Conservation (phyloP, 2,888 invertebrate genomes). For the Lordiphosa fenestrarum region DNA sequence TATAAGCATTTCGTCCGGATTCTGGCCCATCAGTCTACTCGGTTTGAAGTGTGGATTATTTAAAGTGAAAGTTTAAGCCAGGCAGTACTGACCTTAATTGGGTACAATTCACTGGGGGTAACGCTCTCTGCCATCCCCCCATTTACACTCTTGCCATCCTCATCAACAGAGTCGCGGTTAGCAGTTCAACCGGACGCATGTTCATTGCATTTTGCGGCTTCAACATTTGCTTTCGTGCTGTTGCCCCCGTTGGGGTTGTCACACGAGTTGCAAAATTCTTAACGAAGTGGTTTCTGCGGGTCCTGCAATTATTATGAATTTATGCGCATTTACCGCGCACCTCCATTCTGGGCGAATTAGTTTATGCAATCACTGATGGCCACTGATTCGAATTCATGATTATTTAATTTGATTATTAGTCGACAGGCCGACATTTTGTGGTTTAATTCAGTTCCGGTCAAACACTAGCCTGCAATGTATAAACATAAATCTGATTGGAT, state of each 20-base stretch:
- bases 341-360: background rate
- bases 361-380: background rate
- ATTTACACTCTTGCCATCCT: constrained; percentile 33
- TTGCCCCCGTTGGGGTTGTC: constrained; percentile 30
- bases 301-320: constrained; percentile 72
- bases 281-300: constrained; percentile 71
- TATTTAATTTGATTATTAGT: constrained; percentile 51
- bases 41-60: constrained; percentile 1
- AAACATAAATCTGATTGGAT: no score
- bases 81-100: constrained; percentile 1
- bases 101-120: background rate
- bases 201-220: constrained; percentile 68
- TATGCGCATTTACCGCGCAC: constrained; percentile 34
- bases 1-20: background rate
- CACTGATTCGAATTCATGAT: constrained; percentile 32
- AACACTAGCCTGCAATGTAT: background rate
- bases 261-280: constrained; percentile 62
- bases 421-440: constrained; percentile 34
- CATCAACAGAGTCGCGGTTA: constrained; percentile 54
- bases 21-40: background rate
- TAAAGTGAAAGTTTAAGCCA: constrained; percentile 2
- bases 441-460: constrained; percentile 16
- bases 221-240: constrained; percentile 38
- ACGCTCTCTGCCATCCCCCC: background rate
- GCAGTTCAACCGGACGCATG: constrained; percentile 53